These are phyloP conservation scores for Turritopsis rubra DNA, from an alignment of 30 jellyfish, hydroid and myxozoan genomes.

Conservation along the genomic window DNA sequence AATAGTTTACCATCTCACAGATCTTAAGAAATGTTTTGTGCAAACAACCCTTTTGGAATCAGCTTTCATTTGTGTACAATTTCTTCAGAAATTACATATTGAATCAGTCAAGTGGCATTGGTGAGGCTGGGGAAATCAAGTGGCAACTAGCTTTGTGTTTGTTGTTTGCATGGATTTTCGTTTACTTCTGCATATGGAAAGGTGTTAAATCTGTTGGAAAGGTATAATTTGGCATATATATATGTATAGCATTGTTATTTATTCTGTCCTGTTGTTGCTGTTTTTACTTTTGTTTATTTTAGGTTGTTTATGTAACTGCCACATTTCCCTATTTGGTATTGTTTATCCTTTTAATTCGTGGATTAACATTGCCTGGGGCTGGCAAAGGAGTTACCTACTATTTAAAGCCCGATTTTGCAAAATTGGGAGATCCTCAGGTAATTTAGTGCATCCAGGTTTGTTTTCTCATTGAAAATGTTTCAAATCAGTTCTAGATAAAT, in stretches of 20 bases:
- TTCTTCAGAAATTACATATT: constrained; percentile 45
- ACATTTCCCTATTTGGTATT: constrained; percentile 36
- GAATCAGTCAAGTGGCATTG: constrained; percentile 47
- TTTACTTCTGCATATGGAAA: constrained; percentile 85
- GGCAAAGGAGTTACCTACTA: constrained; percentile 21
- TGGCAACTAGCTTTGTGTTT: constrained; percentile 80
- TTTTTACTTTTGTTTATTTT: not conserved
- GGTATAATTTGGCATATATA: too few relatives aligned
- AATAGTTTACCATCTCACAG: too few relatives aligned
- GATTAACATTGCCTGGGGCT: constrained; percentile 31
- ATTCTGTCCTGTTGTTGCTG: too few relatives aligned
- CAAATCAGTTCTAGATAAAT: too few relatives aligned
- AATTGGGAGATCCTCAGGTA: constrained; percentile 31
- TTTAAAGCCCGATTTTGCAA: constrained; percentile 24
- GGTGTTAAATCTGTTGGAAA: constrained; percentile 91
- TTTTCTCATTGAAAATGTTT: too few relatives aligned
- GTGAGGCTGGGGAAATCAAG: constrained; percentile 54
- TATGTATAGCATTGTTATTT: too few relatives aligned
- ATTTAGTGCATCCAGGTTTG: not conserved
- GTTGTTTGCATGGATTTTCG: constrained; percentile 84
- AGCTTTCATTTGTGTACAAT: too few relatives aligned
- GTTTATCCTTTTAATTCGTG: constrained; percentile 34
- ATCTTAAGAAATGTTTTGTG: too few relatives aligned
- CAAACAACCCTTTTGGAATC: too few relatives aligned
- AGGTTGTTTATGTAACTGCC: constrained; percentile 40